Conservation (phyloP, 2,113 vertebrate genomes). For the Phyllopteryx taeniolatus region DNA sequence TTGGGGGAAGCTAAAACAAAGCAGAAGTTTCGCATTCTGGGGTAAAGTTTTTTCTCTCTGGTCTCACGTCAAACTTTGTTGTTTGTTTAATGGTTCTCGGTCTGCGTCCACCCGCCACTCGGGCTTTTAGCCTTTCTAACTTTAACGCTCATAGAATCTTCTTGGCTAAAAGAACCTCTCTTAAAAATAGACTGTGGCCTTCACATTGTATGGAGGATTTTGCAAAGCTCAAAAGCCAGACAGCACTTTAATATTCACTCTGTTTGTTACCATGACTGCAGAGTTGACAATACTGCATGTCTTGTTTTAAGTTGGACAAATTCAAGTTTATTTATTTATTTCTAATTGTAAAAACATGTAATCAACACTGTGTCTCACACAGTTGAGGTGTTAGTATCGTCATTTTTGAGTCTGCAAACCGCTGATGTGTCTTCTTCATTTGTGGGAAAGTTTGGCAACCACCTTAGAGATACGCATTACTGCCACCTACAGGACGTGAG, state of each 20-base stretch:
- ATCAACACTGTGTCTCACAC: no score
- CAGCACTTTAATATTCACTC: constrained; percentile 1
- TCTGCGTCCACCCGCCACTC: constrained; percentile 2
- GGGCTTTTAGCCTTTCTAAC: constrained; percentile 53
- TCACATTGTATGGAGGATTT: constrained; percentile 45
- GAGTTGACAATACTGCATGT: neutral
- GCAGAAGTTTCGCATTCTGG: no score
- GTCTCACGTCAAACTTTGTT: neutral
- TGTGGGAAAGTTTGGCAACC: no score
- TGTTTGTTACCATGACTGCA: neutral
- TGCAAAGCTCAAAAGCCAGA: constrained; percentile 35
- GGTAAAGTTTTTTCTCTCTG: neutral
- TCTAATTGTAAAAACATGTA: no score
- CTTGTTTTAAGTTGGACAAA: neutral
- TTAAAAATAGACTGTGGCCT: constrained; percentile 54
- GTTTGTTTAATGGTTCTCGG: constrained; percentile 20
- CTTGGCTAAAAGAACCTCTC: constrained; percentile 29
- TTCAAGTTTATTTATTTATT: no score
- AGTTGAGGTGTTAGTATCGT: no score
- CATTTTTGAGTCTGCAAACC: no score
- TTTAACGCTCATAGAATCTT: constrained; percentile 46
- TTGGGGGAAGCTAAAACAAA: no score
- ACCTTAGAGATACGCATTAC: no score
- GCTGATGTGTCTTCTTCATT: no score
- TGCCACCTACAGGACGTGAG: no score